A percentile compares a stretch with the other conserved stretches of the same genome.
These are phyloP conservation scores for Chaetogeoica ovagalla DNA, from an alignment of 2,888 invertebrate species.

Conservation along the genomic window DNA sequence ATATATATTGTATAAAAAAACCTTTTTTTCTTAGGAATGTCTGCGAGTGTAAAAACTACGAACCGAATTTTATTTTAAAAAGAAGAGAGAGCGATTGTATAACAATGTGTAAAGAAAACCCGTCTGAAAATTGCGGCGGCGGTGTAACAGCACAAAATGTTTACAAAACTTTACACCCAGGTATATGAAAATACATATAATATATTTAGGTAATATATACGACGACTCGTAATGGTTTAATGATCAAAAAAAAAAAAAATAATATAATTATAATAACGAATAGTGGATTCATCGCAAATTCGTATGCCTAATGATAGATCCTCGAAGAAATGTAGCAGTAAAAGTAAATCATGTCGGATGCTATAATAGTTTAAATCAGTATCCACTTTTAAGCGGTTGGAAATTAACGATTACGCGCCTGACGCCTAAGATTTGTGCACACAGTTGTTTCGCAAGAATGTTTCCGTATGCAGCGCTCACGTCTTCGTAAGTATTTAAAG, in stretches of 20 bases:
- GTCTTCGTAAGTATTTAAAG: constrained; percentile 8
- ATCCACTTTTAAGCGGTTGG: constrained; percentile 24
- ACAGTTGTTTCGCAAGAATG: not conserved
- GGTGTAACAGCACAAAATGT: not conserved
- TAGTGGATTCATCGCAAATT: not conserved
- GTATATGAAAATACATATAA: not conserved
- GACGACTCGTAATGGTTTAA: not conserved
- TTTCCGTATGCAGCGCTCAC: constrained; percentile 27
- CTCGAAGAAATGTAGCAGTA: not conserved
- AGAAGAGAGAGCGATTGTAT: not conserved
- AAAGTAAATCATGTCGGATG: constrained; percentile 8
- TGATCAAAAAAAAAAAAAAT: no score
- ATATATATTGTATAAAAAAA: no score
- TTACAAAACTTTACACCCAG: constrained; percentile 6
- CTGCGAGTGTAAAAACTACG: not conserved
- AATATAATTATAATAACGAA: no score
- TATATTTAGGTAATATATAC: not conserved
- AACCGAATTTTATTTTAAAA: not conserved
- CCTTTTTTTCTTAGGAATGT: not conserved
- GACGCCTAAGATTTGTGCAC: not conserved
- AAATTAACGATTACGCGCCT: not conserved
- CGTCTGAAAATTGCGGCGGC: not conserved
- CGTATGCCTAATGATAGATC: not conserved
- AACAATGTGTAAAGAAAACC: not conserved
- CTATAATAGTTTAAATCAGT: not conserved